Base-by-base conservation (phyloP, 2,797 vertebrate species). In the Micrastur ruficollis region DNA sequence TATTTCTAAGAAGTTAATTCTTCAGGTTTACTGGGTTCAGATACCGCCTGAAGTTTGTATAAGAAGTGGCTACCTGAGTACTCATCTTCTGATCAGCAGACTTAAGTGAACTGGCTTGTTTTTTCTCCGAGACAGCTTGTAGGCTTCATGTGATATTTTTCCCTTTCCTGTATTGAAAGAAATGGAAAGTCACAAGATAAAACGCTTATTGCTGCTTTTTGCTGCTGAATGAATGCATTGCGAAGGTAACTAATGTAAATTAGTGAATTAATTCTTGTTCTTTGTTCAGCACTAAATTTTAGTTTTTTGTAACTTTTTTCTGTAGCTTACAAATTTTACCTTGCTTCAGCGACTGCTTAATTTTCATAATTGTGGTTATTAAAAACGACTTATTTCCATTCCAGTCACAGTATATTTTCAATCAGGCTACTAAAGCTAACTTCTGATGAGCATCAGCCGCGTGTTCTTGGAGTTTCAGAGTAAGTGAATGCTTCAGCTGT, bases 391-490 rank as follows among this genome's bases (percentile, higher is more conserved):
- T 95, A 8, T 85, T 94, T 87, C n/a, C 47, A 62, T 95, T 95
- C 40, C 97, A 99, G 99, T 96, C 99, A 99, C 97, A 98, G 99
- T 89, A 99, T 99, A 97, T 99, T 99, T 95, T 99, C 98, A 85
- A 98, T 99, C 95, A 98, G 99, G 96, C 96, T 99, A 25, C 95
- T 99, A n/a, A 98, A 96, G 87, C 97, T 99, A 56, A 97, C 91
- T 82, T 95, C 91, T 82, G 95, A 88, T 47, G 97, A 72, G 36
- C 90, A 62, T 56, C 96, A 58, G 93, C 99, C 90, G 3, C 93
- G 26, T 47, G 95, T 98, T 86, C 96, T 97, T 90, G 98, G 98
- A 91, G 98, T 98, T 71, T 99, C 99, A 0, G 99, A 99, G 99
- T 99, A 97, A 98, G 99, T 98, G 58, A 94, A 75, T 66, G 40